Evolutionary conservation across 1,140 invertebrate genomes (phyloP).

Genomic region (Conus betulinus): DNA sequence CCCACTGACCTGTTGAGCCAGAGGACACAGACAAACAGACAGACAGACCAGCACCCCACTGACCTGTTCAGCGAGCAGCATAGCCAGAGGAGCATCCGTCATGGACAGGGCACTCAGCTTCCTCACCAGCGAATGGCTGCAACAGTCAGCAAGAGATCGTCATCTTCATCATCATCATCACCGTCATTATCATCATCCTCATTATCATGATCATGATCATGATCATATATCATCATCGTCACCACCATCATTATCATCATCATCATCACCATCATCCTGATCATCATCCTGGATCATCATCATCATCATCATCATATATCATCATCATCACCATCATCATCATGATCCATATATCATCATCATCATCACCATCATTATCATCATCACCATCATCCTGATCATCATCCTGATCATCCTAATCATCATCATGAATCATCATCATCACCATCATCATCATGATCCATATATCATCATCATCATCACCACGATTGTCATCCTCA

Average conservation of each 20-base stretch:
- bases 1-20: too few relatives aligned
- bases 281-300: not conserved
- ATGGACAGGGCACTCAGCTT: slow-evolving; percentile 87
- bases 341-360: not conserved
- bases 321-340: not conserved
- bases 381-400: not conserved
- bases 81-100: slow-evolving; percentile 87
- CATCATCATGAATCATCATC: not conserved
- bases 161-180: not conserved
- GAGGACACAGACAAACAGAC: too few relatives aligned
- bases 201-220: not conserved
- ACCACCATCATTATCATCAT: not conserved
- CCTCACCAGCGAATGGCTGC: slow-evolving; percentile 92
- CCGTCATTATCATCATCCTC: not conserved
- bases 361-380: not conserved
- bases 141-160: slow-evolving; percentile 39
- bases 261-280: not conserved
- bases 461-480: not conserved
- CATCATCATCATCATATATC: not conserved
- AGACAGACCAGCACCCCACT: not conserved
- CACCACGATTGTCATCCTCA: not conserved
- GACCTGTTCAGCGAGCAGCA: slow-evolving; percentile 81
- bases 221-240: not conserved
- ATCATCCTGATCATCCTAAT: not conserved
- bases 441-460: not conserved